phyloP scores from a whole-genome alignment of 2,797 vertebrate species.

The Myiothlypis chrysogaster region DNA sequence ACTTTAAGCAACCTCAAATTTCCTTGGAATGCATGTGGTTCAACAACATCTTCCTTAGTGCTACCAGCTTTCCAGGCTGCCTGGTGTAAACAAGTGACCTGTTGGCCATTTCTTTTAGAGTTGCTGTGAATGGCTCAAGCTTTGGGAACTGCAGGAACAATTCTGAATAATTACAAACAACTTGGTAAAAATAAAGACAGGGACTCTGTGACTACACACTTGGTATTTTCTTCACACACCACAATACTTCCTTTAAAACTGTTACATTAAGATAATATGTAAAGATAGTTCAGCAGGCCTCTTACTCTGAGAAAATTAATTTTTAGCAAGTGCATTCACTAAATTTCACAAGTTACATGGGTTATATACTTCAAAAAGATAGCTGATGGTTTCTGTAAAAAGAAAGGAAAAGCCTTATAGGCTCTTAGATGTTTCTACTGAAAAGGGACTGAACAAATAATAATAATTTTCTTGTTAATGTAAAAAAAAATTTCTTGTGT shows the following conservation, averaged over 20 bases:
- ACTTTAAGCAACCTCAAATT: not conserved
- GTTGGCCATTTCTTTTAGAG: not conserved
- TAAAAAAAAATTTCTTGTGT: not conserved
- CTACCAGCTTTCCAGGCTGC: not conserved
- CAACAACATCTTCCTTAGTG: not conserved
- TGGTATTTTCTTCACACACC: not conserved
- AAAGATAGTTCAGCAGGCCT: not conserved
- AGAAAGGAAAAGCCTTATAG: not conserved
- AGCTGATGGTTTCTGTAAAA: not conserved
- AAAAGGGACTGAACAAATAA: not conserved
- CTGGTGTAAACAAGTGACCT: not conserved
- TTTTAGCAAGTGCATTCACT: not conserved
- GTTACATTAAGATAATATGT: not conserved
- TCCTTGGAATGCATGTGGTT: not conserved
- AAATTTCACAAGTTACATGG: not conserved
- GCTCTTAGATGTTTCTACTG: not conserved
- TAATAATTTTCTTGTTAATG: not conserved
- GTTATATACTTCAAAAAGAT: not conserved
- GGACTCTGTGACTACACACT: not conserved
- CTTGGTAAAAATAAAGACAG: not conserved
- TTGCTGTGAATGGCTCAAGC: not conserved
- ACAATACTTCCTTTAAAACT: not conserved
- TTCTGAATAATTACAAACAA: not conserved
- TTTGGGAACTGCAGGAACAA: not conserved
- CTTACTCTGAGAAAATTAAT: not conserved